Conservation (phyloP, 2,797 vertebrate species). For the Sebastes steindachneri region DNA sequence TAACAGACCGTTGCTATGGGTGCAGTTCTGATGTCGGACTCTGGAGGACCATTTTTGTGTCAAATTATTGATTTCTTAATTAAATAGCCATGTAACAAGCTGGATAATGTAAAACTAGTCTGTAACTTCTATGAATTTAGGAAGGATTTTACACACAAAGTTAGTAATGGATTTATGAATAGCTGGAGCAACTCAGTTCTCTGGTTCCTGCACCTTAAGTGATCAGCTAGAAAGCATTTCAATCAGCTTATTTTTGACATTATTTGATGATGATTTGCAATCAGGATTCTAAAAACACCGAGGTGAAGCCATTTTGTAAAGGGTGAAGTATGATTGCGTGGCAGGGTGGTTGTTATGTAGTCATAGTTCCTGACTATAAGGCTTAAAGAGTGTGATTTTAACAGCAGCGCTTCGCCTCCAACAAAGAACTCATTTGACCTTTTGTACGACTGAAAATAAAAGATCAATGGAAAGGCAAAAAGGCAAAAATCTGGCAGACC, state of each 20-base stretch:
- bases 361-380: neutral
- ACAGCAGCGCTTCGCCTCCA: neutral
- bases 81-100: no score
- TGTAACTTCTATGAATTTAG: neutral
- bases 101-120: neutral
- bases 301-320: neutral
- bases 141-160: neutral
- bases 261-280: neutral
- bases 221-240: neutral
- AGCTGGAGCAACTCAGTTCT: neutral
- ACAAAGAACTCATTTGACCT: slow-evolving; percentile 27
- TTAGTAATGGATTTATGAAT: neutral
- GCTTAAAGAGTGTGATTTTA: neutral
- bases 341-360: neutral
- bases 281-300: neutral
- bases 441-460: slow-evolving; percentile 35
- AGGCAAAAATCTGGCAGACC: neutral
- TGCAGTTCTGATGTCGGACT: no score
- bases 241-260: neutral
- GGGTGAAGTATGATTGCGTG: neutral
- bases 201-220: neutral
- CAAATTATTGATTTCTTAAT: no score
- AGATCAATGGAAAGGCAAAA: slow-evolving; percentile 25
- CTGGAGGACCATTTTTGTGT: no score
- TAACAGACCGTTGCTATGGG: no score